Evolutionary conservation across 1,140 invertebrate species (phyloP).

Genomic region (Leguminivora glycinivorella): DNA sequence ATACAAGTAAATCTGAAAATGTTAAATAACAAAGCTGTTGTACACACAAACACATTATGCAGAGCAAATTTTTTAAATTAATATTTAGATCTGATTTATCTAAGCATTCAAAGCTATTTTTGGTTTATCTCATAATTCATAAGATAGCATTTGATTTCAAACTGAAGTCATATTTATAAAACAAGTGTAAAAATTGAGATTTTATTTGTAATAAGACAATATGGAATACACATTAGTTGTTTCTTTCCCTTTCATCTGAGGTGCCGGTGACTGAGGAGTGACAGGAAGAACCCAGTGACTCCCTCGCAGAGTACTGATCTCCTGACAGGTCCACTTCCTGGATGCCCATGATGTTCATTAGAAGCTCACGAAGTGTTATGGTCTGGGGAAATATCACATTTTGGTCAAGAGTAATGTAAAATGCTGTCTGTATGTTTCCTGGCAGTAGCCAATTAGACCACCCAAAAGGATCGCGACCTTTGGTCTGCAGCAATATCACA

Average conservation of each 20-base stretch:
- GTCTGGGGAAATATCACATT: constrained; percentile 41
- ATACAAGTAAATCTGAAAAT: no score
- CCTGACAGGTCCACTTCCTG: constrained; percentile 52
- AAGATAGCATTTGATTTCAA: no score
- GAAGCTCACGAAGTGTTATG: constrained; percentile 52
- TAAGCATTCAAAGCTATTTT: not conserved
- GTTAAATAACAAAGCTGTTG: no score
- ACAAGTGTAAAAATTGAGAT: constrained; percentile 14
- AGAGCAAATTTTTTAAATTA: no score
- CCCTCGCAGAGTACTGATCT: constrained; percentile 44
- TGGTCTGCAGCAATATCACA: no score
- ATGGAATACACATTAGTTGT: constrained; percentile 31
- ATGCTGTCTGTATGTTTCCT: no score
- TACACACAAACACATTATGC: no score
- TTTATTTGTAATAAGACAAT: constrained; percentile 31
- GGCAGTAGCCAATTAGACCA: no score
- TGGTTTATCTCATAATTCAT: not conserved
- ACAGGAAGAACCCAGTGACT: constrained; percentile 44
- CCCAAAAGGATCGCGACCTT: no score
- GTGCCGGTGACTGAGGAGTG: constrained; percentile 42
- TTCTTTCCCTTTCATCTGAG: constrained; percentile 33
- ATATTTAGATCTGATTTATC: not conserved
- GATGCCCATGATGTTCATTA: constrained; percentile 57
- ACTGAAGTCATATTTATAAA: constrained; percentile 31
- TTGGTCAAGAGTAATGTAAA: no score